Conservation (phyloP, 1,140 invertebrate genomes). For the Aphelenchoides avenae region DNA sequence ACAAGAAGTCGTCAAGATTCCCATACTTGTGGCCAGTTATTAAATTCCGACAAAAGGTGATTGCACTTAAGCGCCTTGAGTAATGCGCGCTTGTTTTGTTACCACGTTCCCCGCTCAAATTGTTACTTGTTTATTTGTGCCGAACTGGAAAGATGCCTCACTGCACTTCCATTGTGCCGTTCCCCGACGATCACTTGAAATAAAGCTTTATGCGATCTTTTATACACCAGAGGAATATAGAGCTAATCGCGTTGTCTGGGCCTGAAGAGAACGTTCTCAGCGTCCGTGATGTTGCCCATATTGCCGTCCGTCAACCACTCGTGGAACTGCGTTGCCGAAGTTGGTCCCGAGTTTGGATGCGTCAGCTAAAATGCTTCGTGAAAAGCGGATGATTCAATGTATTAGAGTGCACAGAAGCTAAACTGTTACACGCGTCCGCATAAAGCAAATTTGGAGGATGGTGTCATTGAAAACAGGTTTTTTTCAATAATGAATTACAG, state of each 20-base stretch:
- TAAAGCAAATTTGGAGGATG: neutral
- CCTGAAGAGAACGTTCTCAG: constrained; percentile 16
- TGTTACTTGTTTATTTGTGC: neutral
- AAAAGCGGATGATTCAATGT: too few species aligned
- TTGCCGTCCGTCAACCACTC: constrained; percentile 17
- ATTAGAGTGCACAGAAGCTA: neutral
- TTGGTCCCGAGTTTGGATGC: neutral
- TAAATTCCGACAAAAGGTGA: constrained; percentile 29
- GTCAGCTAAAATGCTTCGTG: too few species aligned
- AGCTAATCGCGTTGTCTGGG: too few species aligned
- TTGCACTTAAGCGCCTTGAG: constrained; percentile 23
- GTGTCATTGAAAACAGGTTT: neutral
- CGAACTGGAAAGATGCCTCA: neutral
- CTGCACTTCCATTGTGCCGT: neutral
- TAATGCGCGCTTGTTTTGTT: neutral
- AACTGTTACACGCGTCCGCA: neutral
- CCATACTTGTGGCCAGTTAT: constrained; percentile 29
- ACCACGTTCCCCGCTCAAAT: neutral
- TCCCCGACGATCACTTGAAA: neutral
- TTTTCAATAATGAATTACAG: neutral
- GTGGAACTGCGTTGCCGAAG: constrained; percentile 10
- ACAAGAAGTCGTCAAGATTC: constrained; percentile 13
- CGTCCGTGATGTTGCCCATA: constrained; percentile 9
- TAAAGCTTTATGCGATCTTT: constrained; percentile 9
- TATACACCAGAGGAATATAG: too few species aligned